These are phyloP conservation scores for Apamea sordens DNA, from an alignment of 2,888 invertebrate species.

Conservation along the genomic window DNA sequence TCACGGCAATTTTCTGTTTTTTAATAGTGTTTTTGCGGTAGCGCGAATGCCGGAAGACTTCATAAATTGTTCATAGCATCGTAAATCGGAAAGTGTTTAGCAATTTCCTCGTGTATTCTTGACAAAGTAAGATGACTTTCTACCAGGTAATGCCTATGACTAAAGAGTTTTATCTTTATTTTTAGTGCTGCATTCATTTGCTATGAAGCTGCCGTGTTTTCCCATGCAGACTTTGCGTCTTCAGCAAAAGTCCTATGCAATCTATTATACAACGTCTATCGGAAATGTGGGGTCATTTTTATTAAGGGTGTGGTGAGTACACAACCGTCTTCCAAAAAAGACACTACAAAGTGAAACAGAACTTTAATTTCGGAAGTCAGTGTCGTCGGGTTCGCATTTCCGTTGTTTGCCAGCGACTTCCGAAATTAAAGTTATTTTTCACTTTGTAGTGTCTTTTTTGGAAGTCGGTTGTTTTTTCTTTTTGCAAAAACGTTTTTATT, in stretches of 20 bases:
- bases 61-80: constrained; percentile 54
- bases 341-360: no score
- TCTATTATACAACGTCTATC: not conserved
- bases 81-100: constrained; percentile 61
- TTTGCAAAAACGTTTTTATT: no score
- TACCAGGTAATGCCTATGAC: constrained; percentile 31
- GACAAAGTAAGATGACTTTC: constrained; percentile 56
- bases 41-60: constrained; percentile 53
- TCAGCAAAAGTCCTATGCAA: not conserved
- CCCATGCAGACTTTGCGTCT: not conserved
- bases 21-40: constrained; percentile 62
- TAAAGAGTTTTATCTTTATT: constrained; percentile 16
- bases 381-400: no score
- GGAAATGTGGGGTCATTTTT: not conserved
- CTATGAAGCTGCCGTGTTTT: not conserved
- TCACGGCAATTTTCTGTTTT: constrained; percentile 61
- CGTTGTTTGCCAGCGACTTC: no score
- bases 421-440: no score
- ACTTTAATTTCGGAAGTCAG: no score
- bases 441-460: no score
- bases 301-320: not conserved
- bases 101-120: constrained; percentile 50
- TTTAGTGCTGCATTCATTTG: constrained; percentile 20
- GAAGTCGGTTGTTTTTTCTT: no score
- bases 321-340: no score